Conservation (phyloP, 2,113 vertebrate genomes). For the Entomyzon cyanotis region DNA sequence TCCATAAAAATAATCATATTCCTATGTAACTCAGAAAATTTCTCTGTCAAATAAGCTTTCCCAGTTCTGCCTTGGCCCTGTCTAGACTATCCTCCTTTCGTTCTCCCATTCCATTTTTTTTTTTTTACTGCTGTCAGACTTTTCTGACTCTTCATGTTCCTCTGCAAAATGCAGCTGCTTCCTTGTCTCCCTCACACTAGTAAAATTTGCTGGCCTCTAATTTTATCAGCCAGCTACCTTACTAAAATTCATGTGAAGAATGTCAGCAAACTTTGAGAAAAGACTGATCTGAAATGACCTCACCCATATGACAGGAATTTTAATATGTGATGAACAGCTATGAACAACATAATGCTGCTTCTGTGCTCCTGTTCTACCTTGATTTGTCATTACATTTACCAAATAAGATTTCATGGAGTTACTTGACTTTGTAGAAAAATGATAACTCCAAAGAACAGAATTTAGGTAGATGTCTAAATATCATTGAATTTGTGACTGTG, state of each 20-base stretch:
- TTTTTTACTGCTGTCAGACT: not conserved
- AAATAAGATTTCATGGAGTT: not conserved
- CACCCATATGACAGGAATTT: not conserved
- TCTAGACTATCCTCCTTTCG: not conserved
- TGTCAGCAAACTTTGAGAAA: not conserved
- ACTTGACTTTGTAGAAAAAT: not conserved
- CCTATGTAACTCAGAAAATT: not conserved
- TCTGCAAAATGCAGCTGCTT: not conserved
- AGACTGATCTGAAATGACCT: not conserved
- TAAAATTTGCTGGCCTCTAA: not conserved
- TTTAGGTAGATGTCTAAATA: not conserved
- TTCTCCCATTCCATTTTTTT: not conserved
- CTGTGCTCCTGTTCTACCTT: not conserved
- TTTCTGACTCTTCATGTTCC: not conserved
- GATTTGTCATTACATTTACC: not conserved
- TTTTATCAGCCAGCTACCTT: not conserved
- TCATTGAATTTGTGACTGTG: not conserved
- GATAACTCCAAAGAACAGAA: not conserved
- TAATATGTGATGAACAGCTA: not conserved
- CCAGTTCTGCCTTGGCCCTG: not conserved
- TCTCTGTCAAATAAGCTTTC: not conserved
- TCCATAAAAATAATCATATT: not conserved
- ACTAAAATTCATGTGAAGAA: not conserved
- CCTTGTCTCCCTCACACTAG: not conserved
- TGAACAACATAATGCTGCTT: not conserved